Conservation (phyloP, 2,888 invertebrate genomes). For the Cheilosia soror region DNA sequence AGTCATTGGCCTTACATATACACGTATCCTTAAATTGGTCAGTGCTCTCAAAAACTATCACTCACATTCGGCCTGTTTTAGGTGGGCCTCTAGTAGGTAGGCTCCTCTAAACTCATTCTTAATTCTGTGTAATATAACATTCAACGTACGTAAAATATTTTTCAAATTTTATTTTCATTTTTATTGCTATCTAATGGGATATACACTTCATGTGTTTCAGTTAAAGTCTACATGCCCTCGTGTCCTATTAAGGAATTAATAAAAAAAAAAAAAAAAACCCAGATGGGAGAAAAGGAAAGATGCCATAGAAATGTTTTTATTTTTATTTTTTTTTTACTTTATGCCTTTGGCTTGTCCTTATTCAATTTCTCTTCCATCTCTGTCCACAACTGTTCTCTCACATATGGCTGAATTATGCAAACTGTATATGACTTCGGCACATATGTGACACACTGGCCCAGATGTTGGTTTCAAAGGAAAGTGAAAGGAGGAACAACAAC, state of each 20-base stretch:
- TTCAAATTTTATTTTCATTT: not conserved
- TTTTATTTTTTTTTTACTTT: not conserved
- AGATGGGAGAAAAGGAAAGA: not conserved
- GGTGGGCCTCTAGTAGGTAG: too few species aligned
- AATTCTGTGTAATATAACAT: too few species aligned
- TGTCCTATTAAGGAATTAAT: constrained; percentile 29
- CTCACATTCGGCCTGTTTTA: too few species aligned
- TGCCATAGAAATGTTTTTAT: constrained; percentile 37
- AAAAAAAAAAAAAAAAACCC: not conserved
- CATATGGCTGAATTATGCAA: constrained; percentile 53
- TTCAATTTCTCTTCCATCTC: not conserved
- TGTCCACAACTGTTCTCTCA: constrained; percentile 2
- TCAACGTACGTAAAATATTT: too few species aligned
- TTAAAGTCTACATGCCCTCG: not conserved
- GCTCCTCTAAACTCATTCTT: too few species aligned
- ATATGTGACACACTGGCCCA: constrained; percentile 66
- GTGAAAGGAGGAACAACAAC: constrained; percentile 7
- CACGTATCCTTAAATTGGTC: too few species aligned
- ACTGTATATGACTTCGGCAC: constrained; percentile 38
- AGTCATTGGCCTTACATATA: too few species aligned
- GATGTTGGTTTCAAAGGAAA: constrained; percentile 43
- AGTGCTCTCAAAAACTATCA: too few species aligned
- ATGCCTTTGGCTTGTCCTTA: not conserved
- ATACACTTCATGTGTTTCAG: not conserved
- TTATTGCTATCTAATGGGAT: not conserved